phyloP scores from a whole-genome alignment of 2,888 invertebrate genomes.

The Galeruca laticollis region DNA sequence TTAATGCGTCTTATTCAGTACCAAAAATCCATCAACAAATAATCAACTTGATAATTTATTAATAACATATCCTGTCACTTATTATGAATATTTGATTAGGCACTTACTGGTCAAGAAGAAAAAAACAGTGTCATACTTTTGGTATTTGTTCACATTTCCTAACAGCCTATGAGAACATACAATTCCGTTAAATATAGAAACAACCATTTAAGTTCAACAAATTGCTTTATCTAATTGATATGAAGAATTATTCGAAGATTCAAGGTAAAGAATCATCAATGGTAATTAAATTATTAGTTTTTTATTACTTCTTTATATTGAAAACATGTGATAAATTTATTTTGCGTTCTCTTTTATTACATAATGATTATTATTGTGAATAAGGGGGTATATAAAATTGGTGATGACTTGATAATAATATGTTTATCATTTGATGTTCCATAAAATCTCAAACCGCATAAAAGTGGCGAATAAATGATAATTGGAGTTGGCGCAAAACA shows the following conservation, averaged over 20 bases:
- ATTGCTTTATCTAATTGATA: constrained; percentile 14
- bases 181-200: constrained; percentile 5
- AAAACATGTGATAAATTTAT: not conserved
- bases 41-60: not conserved
- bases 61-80: not conserved
- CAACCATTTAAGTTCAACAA: not conserved
- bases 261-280: constrained; percentile 4
- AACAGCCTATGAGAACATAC: not conserved
- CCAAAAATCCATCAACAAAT: too few relatives aligned
- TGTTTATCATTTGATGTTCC: not conserved
- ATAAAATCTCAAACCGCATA: too few relatives aligned
- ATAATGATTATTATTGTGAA: not conserved
- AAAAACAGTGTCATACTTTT: constrained; percentile 1
- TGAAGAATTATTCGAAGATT: not conserved
- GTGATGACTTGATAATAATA: not conserved
- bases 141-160: not conserved
- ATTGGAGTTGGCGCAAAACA: too few relatives aligned
- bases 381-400: not conserved
- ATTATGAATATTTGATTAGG: not conserved
- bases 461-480: too few relatives aligned
- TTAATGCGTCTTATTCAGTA: too few relatives aligned
- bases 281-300: not conserved
- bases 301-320: not conserved
- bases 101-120: constrained; percentile 1
- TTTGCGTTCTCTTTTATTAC: not conserved